Conservation (phyloP, 2,888 invertebrate species). For the Gymnocheta viridis region DNA sequence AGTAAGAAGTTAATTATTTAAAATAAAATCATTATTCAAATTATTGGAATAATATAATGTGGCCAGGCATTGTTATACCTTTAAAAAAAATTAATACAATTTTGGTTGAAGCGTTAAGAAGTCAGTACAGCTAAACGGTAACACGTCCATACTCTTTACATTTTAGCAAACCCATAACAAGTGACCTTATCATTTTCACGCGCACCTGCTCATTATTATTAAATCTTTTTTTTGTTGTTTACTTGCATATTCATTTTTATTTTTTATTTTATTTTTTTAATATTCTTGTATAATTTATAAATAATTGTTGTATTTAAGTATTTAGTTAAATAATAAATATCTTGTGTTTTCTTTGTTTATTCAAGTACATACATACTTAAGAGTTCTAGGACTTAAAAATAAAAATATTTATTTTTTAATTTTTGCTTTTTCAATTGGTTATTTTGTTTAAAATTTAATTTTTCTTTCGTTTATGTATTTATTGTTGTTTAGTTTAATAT, state of each 20-base stretch:
- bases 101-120: too few species aligned
- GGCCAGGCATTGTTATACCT: too few species aligned
- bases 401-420: constrained; percentile 49
- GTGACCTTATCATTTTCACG: background rate
- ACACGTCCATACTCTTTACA: too few species aligned
- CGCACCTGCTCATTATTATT: constrained; percentile 6
- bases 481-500: constrained; percentile 59
- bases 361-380: constrained; percentile 65
- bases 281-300: constrained; percentile 65
- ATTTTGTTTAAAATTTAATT: constrained; percentile 45
- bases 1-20: too few species aligned
- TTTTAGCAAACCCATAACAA: background rate
- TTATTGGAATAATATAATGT: too few species aligned
- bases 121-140: too few species aligned
- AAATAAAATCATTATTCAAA: too few species aligned
- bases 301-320: constrained; percentile 52
- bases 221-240: constrained; percentile 8
- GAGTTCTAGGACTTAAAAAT: constrained; percentile 64
- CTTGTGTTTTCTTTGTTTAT: constrained; percentile 39
- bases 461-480: constrained; percentile 66
- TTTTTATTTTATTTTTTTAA: constrained; percentile 13
- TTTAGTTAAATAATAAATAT: constrained; percentile 69
- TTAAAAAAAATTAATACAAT: too few species aligned
- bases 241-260: constrained; percentile 28
- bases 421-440: too few species aligned